Percentiles rank a stretch among this genome's conserved stretches.
phyloP scores from a whole-genome alignment of 2,888 invertebrate genomes.

The Drosophila testacea region DNA sequence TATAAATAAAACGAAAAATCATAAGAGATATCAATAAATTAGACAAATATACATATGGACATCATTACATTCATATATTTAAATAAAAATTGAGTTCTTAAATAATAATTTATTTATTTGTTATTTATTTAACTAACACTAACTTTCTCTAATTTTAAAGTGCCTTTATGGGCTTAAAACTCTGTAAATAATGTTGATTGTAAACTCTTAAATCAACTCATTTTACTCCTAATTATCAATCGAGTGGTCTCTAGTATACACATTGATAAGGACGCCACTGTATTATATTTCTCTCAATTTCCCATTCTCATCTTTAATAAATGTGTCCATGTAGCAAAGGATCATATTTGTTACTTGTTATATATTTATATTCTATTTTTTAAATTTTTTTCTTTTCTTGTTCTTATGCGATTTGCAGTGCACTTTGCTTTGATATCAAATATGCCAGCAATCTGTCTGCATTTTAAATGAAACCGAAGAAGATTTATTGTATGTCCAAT shows the following conservation, averaged over 20 bases:
- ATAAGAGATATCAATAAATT: too few species aligned
- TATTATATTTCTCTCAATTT: not conserved
- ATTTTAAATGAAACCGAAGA: slow-evolving; percentile 76
- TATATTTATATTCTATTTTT: slow-evolving; percentile 5
- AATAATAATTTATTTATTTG: too few species aligned
- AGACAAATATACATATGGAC: too few species aligned
- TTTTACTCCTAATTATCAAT: not conserved
- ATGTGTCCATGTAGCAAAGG: not conserved
- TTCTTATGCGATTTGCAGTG: slow-evolving; percentile 31
- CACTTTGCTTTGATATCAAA: slow-evolving; percentile 62
- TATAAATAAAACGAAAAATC: too few species aligned
- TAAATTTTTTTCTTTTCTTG: not conserved
- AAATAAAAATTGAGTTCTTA: too few species aligned
- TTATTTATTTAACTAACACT: too few species aligned
- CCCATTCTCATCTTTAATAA: not conserved
- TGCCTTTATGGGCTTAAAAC: too few species aligned
- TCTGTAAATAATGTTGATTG: too few species aligned
- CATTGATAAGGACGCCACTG: not conserved
- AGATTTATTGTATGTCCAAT: slow-evolving; percentile 70
- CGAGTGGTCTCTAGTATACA: too few species aligned
- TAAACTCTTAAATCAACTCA: not conserved
- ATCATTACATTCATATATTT: too few species aligned
- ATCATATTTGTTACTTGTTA: slow-evolving; percentile 13
- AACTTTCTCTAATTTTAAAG: too few species aligned
- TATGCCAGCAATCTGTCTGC: slow-evolving; percentile 80